Percentiles rank a stretch among this genome's conserved stretches.
Conservation (phyloP, 2,888 invertebrate genomes). For the Metacarcinus magister region DNA sequence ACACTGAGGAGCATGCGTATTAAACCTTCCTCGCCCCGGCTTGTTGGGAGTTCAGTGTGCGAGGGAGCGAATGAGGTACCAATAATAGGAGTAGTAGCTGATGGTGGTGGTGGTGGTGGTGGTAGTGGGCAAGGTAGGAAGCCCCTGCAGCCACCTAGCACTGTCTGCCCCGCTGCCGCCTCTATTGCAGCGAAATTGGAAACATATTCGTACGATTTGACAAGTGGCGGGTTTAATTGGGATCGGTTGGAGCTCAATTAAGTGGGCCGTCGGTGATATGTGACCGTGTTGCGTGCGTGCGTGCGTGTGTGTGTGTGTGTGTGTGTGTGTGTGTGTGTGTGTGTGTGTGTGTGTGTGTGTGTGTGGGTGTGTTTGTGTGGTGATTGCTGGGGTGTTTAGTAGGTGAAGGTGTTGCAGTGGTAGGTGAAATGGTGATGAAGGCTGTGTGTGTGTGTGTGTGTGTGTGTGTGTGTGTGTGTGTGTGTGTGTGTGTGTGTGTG, state of each 20-base stretch:
- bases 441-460: too few relatives aligned
- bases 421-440: too few relatives aligned
- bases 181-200: constrained; percentile 57
- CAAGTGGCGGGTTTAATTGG: constrained; percentile 62
- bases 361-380: background rate
- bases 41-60: background rate
- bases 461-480: too few relatives aligned
- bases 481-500: too few relatives aligned
- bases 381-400: background rate
- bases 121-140: background rate
- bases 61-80: constrained; percentile 3
- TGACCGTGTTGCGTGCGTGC: constrained; percentile 36
- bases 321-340: constrained; percentile 41
- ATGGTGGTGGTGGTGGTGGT: constrained; percentile 33
- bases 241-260: constrained; percentile 56
- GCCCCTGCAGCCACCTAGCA: background rate
- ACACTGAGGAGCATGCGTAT: background rate
- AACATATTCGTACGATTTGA: constrained; percentile 68
- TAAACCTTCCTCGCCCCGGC: background rate
- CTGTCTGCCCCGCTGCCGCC: background rate
- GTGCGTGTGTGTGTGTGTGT: background rate
- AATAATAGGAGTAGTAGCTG: background rate
- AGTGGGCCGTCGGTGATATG: constrained; percentile 62
- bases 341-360: background rate
- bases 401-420: too few relatives aligned